Evolutionary conservation across 2,113 vertebrate species (phyloP).

Genomic region (Paedocypris sp.): DNA sequence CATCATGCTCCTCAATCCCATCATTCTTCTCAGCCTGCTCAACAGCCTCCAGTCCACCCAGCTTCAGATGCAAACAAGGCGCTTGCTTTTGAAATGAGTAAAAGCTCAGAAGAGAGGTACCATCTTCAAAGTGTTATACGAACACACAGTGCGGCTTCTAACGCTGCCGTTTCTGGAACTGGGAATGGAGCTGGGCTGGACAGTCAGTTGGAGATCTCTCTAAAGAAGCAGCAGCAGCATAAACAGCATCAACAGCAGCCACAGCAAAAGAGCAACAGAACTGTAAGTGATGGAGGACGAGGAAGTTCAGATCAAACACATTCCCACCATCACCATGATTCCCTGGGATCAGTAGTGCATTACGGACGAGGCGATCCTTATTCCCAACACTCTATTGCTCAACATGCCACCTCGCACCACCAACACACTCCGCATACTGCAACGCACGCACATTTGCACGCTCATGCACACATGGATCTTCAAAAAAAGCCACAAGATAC

Average conservation of each 20-base stretch:
- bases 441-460: conserved; percentile 54
- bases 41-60: conserved; percentile 51
- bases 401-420: conserved; percentile 33
- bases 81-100: conserved; percentile 61
- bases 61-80: conserved; percentile 60
- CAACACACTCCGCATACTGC: conserved; percentile 50
- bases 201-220: conserved; percentile 74
- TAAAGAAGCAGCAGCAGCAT: conserved; percentile 70
- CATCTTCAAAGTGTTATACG: conserved; percentile 89
- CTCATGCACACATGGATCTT: conserved; percentile 61
- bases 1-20: conserved; percentile 56
- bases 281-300: conserved; percentile 37
- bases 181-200: conserved; percentile 65
- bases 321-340: conserved; percentile 65
- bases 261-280: conserved; percentile 56
- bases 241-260: conserved; percentile 56
- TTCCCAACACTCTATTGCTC: conserved; percentile 58
- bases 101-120: conserved; percentile 71
- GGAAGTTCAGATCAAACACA: conserved; percentile 58
- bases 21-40: conserved; percentile 44
- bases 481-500: conserved; percentile 68
- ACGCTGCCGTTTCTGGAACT: conserved; percentile 47
- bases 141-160: conserved; percentile 74
- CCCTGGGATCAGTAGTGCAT: conserved; percentile 79
- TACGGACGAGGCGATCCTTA: conserved; percentile 70